Percentiles rank a stretch among this genome's conserved stretches.
These are phyloP conservation scores for Fundulus diaphanus DNA, from an alignment of 2,797 vertebrate species.

Conservation along the genomic window DNA sequence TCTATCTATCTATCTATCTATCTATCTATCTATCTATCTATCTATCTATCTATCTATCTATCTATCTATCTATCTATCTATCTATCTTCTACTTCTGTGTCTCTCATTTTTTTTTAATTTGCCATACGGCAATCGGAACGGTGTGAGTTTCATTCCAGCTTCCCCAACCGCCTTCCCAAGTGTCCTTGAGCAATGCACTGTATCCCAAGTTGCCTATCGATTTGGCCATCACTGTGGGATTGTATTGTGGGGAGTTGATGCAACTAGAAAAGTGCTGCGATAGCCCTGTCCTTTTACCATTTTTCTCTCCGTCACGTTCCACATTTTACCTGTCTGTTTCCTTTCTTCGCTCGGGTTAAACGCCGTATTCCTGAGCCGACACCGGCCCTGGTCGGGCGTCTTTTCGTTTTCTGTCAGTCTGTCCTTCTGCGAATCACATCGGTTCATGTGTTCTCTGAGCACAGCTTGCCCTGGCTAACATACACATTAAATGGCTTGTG, in stretches of 20 bases:
- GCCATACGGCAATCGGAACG: too few species aligned
- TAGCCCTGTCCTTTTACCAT: background rate
- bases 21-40: too few species aligned
- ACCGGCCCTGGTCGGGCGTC: conserved; percentile 67
- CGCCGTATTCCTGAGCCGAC: conserved; percentile 71
- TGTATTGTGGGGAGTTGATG: background rate
- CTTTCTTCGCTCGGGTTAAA: conserved; percentile 25
- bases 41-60: too few species aligned
- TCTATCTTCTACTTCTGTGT: too few species aligned
- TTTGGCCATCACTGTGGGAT: background rate
- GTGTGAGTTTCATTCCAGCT: background rate
- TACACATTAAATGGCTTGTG: background rate
- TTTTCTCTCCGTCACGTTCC: background rate
- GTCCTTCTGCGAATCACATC: conserved; percentile 51
- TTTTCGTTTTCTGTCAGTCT: conserved; percentile 64
- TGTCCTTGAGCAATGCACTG: background rate
- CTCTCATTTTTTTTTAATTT: too few species aligned
- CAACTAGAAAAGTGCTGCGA: background rate
- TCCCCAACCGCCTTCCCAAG: background rate
- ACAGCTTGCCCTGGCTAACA: background rate
- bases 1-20: too few species aligned
- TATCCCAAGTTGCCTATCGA: background rate
- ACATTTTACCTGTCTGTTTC: conserved; percentile 49
- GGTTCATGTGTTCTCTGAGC: conserved; percentile 14
- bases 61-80: too few species aligned